Evolutionary conservation across 2,797 vertebrate species (phyloP).

Genomic region (Acrocephalus scirpaceus): DNA sequence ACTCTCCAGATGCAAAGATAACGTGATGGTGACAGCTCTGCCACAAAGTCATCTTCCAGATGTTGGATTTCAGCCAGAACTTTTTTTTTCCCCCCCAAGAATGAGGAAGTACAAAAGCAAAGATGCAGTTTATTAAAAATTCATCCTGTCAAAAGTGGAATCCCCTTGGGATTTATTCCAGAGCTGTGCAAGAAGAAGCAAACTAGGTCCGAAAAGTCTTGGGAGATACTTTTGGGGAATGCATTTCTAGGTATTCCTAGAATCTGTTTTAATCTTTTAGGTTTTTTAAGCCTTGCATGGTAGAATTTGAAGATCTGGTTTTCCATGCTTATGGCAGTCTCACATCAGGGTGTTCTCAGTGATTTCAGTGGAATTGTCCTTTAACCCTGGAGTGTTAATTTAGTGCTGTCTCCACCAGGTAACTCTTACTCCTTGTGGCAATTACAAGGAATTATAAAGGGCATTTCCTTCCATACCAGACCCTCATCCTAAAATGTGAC

Average conservation of each 20-base stretch:
- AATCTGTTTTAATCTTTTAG: neutral
- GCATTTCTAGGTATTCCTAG: neutral
- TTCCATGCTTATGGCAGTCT: neutral
- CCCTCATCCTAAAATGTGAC: neutral
- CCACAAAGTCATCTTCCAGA: neutral
- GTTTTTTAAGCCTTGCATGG: neutral
- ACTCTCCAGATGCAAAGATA: neutral
- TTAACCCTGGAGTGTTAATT: neutral
- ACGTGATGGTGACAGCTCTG: neutral
- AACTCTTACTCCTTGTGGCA: neutral
- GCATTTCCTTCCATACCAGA: neutral
- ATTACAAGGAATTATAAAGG: neutral
- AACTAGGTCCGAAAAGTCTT: neutral
- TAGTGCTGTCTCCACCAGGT: neutral
- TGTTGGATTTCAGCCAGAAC: neutral
- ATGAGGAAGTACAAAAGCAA: neutral
- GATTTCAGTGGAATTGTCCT: neutral
- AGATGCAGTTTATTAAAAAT: neutral
- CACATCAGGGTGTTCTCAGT: neutral
- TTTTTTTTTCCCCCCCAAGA: neutral
- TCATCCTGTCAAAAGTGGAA: neutral
- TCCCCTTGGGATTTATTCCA: neutral
- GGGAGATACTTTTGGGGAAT: neutral
- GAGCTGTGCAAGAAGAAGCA: neutral
- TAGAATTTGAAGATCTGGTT: neutral